Evolutionary conservation across 2,113 vertebrate species (phyloP).

Genomic region (Centropus unirufus): DNA sequence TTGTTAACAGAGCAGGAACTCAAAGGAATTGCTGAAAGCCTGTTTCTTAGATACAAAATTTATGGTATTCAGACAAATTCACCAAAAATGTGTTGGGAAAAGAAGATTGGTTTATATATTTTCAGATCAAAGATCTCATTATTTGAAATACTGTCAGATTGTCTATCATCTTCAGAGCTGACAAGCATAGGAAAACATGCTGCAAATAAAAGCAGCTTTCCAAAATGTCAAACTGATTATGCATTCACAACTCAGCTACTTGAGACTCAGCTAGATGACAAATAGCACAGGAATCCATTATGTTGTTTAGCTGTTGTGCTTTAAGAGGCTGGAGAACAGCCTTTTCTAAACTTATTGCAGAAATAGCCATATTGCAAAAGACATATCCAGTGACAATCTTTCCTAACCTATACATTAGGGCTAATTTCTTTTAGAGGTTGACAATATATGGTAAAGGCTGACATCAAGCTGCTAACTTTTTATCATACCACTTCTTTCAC

Average conservation of each 20-base stretch:
- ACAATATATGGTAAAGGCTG: not conserved
- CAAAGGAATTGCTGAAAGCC: constrained; percentile 44
- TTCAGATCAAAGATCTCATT: constrained; percentile 37
- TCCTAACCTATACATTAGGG: not conserved
- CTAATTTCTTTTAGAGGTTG: not conserved
- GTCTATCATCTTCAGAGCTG: constrained; percentile 41
- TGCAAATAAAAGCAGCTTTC: constrained; percentile 48
- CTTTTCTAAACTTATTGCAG: not conserved
- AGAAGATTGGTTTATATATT: not conserved
- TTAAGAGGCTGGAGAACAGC: not conserved
- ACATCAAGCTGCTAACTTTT: not conserved
- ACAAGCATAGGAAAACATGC: constrained; percentile 16
- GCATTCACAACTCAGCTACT: constrained; percentile 20
- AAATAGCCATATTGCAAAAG: not conserved
- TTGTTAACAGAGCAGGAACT: constrained; percentile 22
- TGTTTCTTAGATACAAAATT: constrained; percentile 37
- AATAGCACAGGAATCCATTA: not conserved
- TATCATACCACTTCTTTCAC: not conserved
- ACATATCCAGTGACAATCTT: not conserved
- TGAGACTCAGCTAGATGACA: not conserved
- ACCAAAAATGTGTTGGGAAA: not conserved
- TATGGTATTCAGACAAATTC: constrained; percentile 45
- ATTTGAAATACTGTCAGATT: constrained; percentile 22
- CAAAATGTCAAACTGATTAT: constrained; percentile 31
- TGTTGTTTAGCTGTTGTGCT: not conserved